Evolutionary conservation across 2,797 vertebrate genomes (phyloP).

Genomic region (Malurus leucopterus): DNA sequence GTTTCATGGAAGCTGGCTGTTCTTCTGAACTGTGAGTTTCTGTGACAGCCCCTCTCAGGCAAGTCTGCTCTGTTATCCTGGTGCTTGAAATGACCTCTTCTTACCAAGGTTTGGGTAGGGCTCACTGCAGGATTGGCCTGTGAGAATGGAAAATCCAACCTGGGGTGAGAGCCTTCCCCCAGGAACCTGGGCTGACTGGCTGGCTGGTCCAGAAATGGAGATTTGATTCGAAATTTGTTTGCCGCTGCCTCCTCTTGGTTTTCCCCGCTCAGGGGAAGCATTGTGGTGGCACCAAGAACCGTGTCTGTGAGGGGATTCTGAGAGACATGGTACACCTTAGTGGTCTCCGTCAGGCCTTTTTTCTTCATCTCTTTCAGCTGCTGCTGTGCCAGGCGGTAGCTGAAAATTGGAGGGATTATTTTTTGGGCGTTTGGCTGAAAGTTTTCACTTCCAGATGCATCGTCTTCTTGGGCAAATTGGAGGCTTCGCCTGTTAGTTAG

Average conservation of each 20-base stretch:
- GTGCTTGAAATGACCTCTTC: slow-evolving; percentile 74
- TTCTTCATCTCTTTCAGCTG: slow-evolving; percentile 98
- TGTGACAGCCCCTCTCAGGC: slow-evolving; percentile 73
- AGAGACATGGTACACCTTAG: slow-evolving; percentile 92
- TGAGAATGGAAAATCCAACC: slow-evolving; percentile 66
- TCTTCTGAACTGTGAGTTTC: slow-evolving; percentile 84
- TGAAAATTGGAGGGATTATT: slow-evolving; percentile 90
- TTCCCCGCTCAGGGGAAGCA: slow-evolving; percentile 60
- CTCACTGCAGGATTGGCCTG: slow-evolving; percentile 51
- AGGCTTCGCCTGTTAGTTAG: slow-evolving; percentile 71
- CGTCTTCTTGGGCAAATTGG: slow-evolving; percentile 67
- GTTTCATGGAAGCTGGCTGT: slow-evolving; percentile 91
- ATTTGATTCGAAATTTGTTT: slow-evolving; percentile 76
- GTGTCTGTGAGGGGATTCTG: slow-evolving; percentile 90
- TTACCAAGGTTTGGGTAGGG: slow-evolving; percentile 71
- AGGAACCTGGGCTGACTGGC: slow-evolving; percentile 32
- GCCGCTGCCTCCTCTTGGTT: slow-evolving; percentile 65
- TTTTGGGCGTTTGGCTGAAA: slow-evolving; percentile 86
- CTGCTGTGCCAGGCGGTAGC: slow-evolving; percentile 93
- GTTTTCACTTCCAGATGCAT: slow-evolving; percentile 71
- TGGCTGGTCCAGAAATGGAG: slow-evolving; percentile 77
- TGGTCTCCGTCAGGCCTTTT: slow-evolving; percentile 89
- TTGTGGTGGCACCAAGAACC: slow-evolving; percentile 72
- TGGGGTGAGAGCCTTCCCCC: slow-evolving; percentile 71
- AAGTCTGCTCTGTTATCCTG: slow-evolving; percentile 82